Evolutionary conservation across 2,113 vertebrate species (phyloP).

Genomic region (Zapornia atra): DNA sequence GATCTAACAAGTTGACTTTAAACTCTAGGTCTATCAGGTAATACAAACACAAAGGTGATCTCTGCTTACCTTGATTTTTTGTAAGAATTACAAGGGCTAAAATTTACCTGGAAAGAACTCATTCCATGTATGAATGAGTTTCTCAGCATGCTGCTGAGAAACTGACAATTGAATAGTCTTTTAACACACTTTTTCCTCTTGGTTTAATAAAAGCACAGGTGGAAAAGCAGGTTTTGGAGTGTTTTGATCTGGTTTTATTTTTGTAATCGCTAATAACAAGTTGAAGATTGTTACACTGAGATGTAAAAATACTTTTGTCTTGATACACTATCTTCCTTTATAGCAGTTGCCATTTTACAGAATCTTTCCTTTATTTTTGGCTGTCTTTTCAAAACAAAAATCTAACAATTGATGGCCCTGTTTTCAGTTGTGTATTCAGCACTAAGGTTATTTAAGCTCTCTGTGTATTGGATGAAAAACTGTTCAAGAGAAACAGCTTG

Average conservation of each 20-base stretch:
- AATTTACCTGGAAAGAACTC: not conserved
- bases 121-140: not conserved
- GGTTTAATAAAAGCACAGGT: not conserved
- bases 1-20: not conserved
- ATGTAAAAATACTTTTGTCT: not conserved
- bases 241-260: not conserved
- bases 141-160: not conserved
- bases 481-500: not conserved
- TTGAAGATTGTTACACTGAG: not conserved
- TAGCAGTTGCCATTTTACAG: not conserved
- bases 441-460: not conserved
- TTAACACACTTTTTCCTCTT: not conserved
- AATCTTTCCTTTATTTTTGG: not conserved
- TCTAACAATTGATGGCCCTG: not conserved
- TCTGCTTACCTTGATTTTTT: not conserved
- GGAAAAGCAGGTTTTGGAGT: not conserved
- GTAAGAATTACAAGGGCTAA: not conserved
- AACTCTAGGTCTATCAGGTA: not conserved
- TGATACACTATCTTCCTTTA: not conserved
- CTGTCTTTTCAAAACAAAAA: not conserved
- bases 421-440: not conserved
- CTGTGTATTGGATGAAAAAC: not conserved
- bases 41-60: not conserved
- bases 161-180: not conserved
- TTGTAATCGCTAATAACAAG: not conserved